Evolutionary conservation across 2,888 invertebrate species (phyloP).

Genomic region (Lymantria monacha): DNA sequence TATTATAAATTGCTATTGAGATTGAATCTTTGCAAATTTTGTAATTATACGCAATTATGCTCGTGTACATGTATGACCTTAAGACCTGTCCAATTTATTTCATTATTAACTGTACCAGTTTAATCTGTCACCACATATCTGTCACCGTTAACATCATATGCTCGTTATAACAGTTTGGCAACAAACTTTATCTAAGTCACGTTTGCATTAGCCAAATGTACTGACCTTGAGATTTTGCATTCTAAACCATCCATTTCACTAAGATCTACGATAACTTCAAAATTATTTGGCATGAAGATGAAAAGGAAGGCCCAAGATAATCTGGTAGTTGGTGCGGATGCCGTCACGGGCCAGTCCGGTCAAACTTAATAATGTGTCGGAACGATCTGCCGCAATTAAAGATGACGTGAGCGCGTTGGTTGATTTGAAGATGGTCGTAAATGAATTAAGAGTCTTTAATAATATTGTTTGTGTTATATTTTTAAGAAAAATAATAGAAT

Average conservation of each 20-base stretch:
- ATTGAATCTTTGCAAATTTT: neutral
- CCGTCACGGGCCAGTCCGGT: constrained; percentile 48
- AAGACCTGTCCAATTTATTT: constrained; percentile 10
- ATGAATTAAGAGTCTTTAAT: constrained; percentile 6
- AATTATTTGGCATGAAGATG: neutral
- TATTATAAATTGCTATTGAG: too few species aligned
- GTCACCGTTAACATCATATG: constrained; percentile 6
- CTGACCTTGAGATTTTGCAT: constrained; percentile 14
- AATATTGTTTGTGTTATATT: constrained; percentile 1
- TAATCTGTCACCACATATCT: constrained; percentile 10
- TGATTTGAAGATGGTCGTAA: constrained; percentile 4
- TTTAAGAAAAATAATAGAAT: too few species aligned
- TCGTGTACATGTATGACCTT: constrained; percentile 1
- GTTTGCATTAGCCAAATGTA: constrained; percentile 9
- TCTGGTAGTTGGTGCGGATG: constrained; percentile 24
- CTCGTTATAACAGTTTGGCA: constrained; percentile 8
- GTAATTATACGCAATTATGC: neutral
- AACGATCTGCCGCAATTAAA: constrained; percentile 61
- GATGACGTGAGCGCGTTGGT: constrained; percentile 54
- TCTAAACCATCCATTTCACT: neutral
- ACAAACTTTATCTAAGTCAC: constrained; percentile 14
- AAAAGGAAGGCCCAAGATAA: constrained; percentile 30
- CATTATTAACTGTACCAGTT: constrained; percentile 6
- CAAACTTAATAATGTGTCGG: constrained; percentile 46
- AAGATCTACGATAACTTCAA: neutral